These are phyloP conservation scores for Fringilla coelebs DNA, from an alignment of 2,797 vertebrate genomes.

Conservation along the genomic window DNA sequence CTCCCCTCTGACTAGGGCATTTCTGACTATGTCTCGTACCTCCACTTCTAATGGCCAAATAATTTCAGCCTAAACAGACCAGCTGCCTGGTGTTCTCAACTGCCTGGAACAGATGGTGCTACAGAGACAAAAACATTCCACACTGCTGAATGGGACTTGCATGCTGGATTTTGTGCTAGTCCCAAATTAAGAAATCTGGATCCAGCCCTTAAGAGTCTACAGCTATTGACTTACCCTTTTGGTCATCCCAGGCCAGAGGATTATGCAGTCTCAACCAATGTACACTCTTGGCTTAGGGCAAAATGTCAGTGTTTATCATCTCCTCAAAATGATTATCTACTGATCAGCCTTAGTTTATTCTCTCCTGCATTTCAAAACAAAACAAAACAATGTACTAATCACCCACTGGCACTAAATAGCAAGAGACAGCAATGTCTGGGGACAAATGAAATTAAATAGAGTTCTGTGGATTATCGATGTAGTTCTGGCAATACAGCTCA, in stretches of 20 bases:
- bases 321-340: conserved; percentile 60
- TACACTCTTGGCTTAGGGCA: conserved; percentile 39
- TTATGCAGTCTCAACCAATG: conserved; percentile 41
- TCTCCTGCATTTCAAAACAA: conserved; percentile 59
- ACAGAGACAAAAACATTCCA: not conserved
- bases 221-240: conserved; percentile 60
- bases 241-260: conserved; percentile 47
- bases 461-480: not conserved
- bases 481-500: not conserved
- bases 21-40: not conserved
- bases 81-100: not conserved
- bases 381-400: conserved; percentile 47
- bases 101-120: not conserved
- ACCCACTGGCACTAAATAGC: conserved; percentile 5
- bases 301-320: conserved; percentile 48
- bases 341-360: conserved; percentile 54
- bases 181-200: not conserved
- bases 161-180: not conserved
- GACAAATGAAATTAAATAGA: not conserved
- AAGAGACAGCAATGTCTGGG: not conserved
- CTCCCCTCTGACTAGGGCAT: not conserved
- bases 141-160: not conserved
- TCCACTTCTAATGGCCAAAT: not conserved
- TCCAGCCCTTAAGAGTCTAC: conserved; percentile 22
- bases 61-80: not conserved